These are phyloP conservation scores for Chloebia gouldiae DNA, from an alignment of 2,113 vertebrate genomes.

Conservation along the genomic window DNA sequence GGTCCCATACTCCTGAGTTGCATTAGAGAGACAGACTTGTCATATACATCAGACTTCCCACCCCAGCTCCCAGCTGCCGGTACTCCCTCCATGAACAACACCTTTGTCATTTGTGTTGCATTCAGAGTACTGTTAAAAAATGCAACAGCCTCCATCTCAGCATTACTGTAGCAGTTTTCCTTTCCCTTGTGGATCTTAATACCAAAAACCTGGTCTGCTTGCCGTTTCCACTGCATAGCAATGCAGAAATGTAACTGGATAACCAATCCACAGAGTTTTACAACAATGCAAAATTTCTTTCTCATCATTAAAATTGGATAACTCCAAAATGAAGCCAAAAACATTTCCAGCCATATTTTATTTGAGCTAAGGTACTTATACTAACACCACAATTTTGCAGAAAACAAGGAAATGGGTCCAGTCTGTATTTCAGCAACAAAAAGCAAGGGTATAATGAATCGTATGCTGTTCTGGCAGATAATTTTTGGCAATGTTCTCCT, in stretches of 20 bases:
- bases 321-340: conserved; percentile 26
- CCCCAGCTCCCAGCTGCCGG: not conserved
- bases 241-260: conserved; percentile 13
- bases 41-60: not conserved
- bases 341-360: conserved; percentile 13
- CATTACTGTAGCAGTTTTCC: not conserved
- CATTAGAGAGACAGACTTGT: not conserved
- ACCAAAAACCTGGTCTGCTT: not conserved
- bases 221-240: not conserved
- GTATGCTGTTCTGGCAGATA: not conserved
- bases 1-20: not conserved
- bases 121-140: not conserved
- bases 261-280: conserved; percentile 1
- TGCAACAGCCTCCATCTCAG: not conserved
- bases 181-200: not conserved
- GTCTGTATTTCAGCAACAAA: conserved; percentile 11
- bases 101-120: not conserved
- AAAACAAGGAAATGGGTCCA: not conserved
- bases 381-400: not conserved
- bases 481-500: not conserved
- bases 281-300: not conserved
- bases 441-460: not conserved
- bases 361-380: conserved; percentile 4
- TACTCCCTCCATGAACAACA: not conserved
- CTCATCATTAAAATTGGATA: not conserved